Percentiles rank a stretch among this genome's conserved stretches.
Evolutionary conservation across 1,140 invertebrate species (phyloP).

Genomic region (Bemisia tabaci): DNA sequence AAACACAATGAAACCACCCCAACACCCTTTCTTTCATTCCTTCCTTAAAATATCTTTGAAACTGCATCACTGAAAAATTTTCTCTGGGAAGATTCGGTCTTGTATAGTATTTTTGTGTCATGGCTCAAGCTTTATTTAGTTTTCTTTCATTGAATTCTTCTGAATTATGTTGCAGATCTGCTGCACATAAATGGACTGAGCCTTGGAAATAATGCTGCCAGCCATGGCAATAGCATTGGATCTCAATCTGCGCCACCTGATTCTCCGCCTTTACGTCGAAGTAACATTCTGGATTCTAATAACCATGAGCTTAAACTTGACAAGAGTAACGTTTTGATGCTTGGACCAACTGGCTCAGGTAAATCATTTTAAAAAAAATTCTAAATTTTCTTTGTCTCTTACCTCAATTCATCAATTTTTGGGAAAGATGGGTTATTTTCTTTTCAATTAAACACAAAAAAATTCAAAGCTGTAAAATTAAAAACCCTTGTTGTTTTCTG

Average conservation of each 20-base stretch:
- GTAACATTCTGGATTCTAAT: constrained; percentile 73
- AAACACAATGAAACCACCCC: no score
- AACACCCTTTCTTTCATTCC: no score
- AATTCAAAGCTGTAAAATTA: no score
- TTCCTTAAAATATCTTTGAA: no score
- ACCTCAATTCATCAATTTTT: neutral
- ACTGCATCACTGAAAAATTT: no score
- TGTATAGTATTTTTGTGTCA: no score
- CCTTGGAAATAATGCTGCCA: constrained; percentile 30
- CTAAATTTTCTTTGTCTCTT: neutral
- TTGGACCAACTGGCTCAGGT: constrained; percentile 95
- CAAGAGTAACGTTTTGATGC: constrained; percentile 93
- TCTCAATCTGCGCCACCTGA: constrained; percentile 20
- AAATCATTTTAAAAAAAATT: constrained; percentile 21
- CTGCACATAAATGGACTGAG: constrained; percentile 70
- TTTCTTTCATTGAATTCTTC: constrained; percentile 8
- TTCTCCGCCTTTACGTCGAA: constrained; percentile 38
- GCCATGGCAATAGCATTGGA: neutral
- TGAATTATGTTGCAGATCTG: constrained; percentile 46
- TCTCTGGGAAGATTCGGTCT: no score
- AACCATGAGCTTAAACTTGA: constrained; percentile 80
- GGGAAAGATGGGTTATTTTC: neutral
- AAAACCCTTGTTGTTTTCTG: no score
- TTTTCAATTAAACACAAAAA: no score
- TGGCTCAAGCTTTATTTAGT: no score